phyloP scores from a whole-genome alignment of 2,113 vertebrate genomes.

The Fukomys damarensis region DNA sequence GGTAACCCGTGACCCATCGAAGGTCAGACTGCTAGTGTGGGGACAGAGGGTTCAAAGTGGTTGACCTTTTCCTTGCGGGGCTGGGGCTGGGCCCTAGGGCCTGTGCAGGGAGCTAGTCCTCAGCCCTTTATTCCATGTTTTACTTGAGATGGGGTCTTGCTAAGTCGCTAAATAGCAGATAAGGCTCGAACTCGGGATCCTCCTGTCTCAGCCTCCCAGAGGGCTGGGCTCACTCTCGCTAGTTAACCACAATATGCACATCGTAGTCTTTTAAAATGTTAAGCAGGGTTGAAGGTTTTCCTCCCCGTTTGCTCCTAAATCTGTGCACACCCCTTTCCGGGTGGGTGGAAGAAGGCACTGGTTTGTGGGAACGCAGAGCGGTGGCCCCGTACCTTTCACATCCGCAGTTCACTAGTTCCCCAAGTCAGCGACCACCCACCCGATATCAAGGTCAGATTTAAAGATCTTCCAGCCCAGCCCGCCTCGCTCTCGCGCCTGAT shows the following conservation, averaged over 20 bases:
- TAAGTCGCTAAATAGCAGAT: background rate
- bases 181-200: too few relatives aligned
- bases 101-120: background rate
- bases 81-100: background rate
- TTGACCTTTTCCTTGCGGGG: too few relatives aligned
- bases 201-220: background rate
- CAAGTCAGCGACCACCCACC: background rate
- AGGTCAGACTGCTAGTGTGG: background rate
- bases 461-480: background rate
- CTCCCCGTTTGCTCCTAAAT: background rate
- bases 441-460: background rate
- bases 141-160: background rate
- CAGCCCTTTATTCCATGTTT: background rate
- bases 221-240: background rate
- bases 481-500: background rate
- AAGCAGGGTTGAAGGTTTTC: background rate
- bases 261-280: background rate
- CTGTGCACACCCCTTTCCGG: background rate
- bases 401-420: background rate
- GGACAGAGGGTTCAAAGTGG: background rate
- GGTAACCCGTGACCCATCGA: background rate
- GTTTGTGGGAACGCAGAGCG: background rate
- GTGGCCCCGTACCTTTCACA: fast-evolving
- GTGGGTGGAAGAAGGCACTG: background rate
- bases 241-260: background rate